phyloP scores from a whole-genome alignment of 2,888 invertebrate genomes.

The Agonopterix heracliana region DNA sequence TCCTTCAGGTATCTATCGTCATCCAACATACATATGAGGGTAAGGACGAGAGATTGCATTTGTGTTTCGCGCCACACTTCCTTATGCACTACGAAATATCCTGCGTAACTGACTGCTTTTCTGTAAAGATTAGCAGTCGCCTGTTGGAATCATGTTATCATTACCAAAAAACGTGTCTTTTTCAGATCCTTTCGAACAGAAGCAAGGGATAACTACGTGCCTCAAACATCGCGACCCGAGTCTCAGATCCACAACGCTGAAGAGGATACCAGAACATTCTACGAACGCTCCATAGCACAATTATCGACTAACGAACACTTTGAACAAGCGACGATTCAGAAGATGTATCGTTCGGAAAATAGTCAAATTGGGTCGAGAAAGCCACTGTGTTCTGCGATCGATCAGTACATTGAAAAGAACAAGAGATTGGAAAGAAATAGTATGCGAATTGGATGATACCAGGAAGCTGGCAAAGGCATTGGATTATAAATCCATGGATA shows the following conservation, averaged over 20 bases:
- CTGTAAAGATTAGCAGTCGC: no score
- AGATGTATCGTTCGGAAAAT: conserved; percentile 40
- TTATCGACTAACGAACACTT: conserved; percentile 32
- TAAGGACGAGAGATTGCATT: no score
- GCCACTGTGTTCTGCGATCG: conserved; percentile 44
- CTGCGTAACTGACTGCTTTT: no score
- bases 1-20: no score
- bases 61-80: no score
- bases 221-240: conserved; percentile 28
- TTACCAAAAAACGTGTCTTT: not conserved
- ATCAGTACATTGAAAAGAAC: conserved; percentile 45
- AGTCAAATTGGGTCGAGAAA: conserved; percentile 40
- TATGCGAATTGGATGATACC: no score
- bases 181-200: conserved; percentile 58
- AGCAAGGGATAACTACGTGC: conserved; percentile 46
- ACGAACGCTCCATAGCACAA: conserved; percentile 29
- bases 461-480: no score
- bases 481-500: no score
- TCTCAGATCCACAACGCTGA: conserved; percentile 42
- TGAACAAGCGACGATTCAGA: conserved; percentile 29
- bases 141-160: no score
- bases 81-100: no score
- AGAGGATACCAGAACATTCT: conserved; percentile 39
- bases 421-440: conserved; percentile 31
- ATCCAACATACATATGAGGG: no score